Conservation (phyloP, 2,888 invertebrate species). For the Amorpha juglandis region DNA sequence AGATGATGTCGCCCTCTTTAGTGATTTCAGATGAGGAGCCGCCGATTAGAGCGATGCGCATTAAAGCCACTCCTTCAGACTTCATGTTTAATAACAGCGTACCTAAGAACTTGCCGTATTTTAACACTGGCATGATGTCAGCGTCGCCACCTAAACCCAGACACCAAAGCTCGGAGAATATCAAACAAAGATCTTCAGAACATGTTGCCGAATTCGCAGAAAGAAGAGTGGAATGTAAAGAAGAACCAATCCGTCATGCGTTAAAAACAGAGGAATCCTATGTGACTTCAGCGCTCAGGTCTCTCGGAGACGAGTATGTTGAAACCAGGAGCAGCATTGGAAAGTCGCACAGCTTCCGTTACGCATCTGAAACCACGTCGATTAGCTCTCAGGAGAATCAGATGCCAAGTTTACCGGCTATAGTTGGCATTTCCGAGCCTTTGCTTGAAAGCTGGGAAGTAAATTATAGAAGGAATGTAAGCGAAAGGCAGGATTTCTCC, state of each 20-base stretch:
- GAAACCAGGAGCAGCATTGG: constrained; percentile 85
- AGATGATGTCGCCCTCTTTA: constrained; percentile 56
- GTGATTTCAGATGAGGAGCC: constrained; percentile 69
- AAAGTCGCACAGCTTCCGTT: constrained; percentile 89
- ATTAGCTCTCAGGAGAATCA: constrained; percentile 79
- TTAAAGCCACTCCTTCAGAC: constrained; percentile 66
- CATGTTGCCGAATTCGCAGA: constrained; percentile 67
- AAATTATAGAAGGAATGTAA: constrained; percentile 76
- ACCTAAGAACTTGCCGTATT: constrained; percentile 76
- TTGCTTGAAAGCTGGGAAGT: constrained; percentile 81
- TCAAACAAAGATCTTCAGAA: constrained; percentile 72
- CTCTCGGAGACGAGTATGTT: constrained; percentile 74
- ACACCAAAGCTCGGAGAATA: constrained; percentile 74
- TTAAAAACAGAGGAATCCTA: constrained; percentile 70
- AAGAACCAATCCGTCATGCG: constrained; percentile 58
- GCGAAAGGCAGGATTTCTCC: constrained; percentile 69
- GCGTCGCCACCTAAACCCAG: constrained; percentile 75
- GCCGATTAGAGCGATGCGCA: constrained; percentile 65
- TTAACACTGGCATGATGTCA: constrained; percentile 67
- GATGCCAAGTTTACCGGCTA: constrained; percentile 80
- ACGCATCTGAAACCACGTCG: constrained; percentile 80
- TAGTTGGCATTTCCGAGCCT: constrained; percentile 80
- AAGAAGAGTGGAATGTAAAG: constrained; percentile 60
- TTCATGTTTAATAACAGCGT: constrained; percentile 74
- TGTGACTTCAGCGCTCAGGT: constrained; percentile 64